Conservation (phyloP, 2,113 vertebrate genomes). For the Callipepla californica region DNA sequence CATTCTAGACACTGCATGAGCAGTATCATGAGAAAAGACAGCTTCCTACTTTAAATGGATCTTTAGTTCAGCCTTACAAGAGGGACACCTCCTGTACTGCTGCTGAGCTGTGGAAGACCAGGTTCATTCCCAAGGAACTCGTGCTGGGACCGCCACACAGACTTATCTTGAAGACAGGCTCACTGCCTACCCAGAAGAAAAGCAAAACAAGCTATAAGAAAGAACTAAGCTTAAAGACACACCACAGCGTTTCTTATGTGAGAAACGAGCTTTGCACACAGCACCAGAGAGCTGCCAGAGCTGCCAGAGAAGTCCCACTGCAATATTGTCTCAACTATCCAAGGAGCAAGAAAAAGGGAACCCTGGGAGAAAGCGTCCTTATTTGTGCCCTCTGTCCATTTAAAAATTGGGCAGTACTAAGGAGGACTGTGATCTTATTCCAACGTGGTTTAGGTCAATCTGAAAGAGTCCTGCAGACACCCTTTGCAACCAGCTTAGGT, state of each 20-base stretch:
- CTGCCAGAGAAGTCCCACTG: not conserved
- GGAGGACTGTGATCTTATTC: not conserved
- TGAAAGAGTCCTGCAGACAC: not conserved
- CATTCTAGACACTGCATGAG: not conserved
- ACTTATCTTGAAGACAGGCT: not conserved
- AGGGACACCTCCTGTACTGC: fast-evolving
- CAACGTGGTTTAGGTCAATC: not conserved
- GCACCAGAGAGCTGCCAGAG: not conserved
- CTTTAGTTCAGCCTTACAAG: not conserved
- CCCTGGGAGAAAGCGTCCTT: not conserved
- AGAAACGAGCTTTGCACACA: not conserved
- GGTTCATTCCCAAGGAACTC: fast-evolving
- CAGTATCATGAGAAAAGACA: not conserved
- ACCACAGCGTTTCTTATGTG: fast-evolving
- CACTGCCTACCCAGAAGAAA: not conserved
- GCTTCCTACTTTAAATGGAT: not conserved
- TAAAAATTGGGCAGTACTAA: not conserved
- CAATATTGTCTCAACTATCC: not conserved
- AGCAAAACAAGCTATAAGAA: not conserved
- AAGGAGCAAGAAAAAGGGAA: not conserved
- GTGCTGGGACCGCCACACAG: not conserved
- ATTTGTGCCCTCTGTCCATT: not conserved
- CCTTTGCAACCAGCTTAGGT: not conserved
- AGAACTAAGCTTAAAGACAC: not conserved
- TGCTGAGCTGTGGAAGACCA: not conserved